These are phyloP conservation scores for Watersipora subatra DNA, from an alignment of 1,140 invertebrate genomes.

Conservation along the genomic window DNA sequence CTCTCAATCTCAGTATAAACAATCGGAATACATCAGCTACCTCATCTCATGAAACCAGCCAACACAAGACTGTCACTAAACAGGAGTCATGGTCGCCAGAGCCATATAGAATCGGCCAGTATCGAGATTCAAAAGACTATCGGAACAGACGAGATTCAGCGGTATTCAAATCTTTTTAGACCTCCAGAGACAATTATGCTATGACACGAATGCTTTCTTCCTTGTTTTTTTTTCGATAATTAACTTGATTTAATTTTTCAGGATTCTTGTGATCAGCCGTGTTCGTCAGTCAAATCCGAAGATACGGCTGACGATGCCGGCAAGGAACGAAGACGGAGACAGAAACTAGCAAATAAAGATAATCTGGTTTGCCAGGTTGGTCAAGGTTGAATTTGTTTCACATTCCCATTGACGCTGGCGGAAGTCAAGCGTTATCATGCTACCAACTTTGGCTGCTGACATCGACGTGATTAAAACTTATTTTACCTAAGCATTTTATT, in stretches of 20 bases:
- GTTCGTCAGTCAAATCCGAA: background rate
- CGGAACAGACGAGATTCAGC: background rate
- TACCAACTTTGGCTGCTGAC: too few species aligned
- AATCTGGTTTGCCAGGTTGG: background rate
- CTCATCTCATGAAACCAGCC: background rate
- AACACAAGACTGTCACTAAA: background rate
- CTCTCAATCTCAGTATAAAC: background rate
- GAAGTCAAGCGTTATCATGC: too few species aligned
- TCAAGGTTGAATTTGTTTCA: too few species aligned
- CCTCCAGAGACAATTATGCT: background rate
- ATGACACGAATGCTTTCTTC: background rate
- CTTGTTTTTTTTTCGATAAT: background rate
- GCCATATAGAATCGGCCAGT: too few species aligned
- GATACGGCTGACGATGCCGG: background rate
- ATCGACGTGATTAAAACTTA: too few species aligned
- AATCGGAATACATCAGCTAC: background rate
- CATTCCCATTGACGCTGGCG: too few species aligned
- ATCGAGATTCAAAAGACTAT: background rate
- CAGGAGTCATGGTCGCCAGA: background rate
- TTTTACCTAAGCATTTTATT: too few species aligned
- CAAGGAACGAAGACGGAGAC: slow-evolving; percentile 2
- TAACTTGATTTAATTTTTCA: too few species aligned
- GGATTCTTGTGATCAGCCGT: background rate
- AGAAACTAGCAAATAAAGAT: slow-evolving; percentile 3
- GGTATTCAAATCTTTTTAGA: background rate